These are phyloP conservation scores for Neelides sp. DNA, from an alignment of 1,140 invertebrate species.

Conservation along the genomic window DNA sequence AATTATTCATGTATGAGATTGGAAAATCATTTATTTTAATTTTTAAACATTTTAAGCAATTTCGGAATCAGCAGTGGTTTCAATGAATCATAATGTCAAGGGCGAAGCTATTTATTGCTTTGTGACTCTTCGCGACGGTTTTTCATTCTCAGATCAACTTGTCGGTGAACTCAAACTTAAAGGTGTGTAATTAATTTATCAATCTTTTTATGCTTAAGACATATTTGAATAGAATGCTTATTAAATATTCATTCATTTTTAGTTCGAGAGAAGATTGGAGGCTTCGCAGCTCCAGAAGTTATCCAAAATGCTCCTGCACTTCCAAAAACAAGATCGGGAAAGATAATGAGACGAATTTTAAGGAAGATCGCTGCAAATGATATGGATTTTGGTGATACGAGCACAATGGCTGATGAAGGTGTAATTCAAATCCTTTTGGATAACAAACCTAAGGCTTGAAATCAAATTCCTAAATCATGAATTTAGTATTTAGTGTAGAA, in stretches of 20 bases:
- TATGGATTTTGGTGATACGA: slow-evolving; percentile 55
- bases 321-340: slow-evolving; percentile 94
- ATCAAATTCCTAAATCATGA: too few species aligned
- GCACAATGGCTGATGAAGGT: slow-evolving; percentile 61
- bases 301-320: slow-evolving; percentile 82
- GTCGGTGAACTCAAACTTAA: slow-evolving; percentile 60
- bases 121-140: slow-evolving; percentile 70
- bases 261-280: slow-evolving; percentile 84
- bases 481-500: too few species aligned
- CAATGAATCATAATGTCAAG: slow-evolving; percentile 82
- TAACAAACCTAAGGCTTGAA: too few species aligned
- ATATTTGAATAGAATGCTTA: neutral
- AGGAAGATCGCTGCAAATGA: slow-evolving; percentile 84
- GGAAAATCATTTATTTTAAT: neutral
- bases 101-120: slow-evolving; percentile 96
- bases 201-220: slow-evolving; percentile 13
- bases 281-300: slow-evolving; percentile 89
- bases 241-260: slow-evolving; percentile 31
- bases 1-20: too few species aligned
- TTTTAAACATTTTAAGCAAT: slow-evolving; percentile 42
- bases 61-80: slow-evolving; percentile 88
- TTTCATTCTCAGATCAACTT: slow-evolving; percentile 53
- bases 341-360: slow-evolving; percentile 91
- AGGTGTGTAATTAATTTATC: slow-evolving; percentile 39
- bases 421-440: slow-evolving; percentile 69